A percentile compares a stretch with the other conserved stretches of the same genome.
phyloP scores from a whole-genome alignment of 1,140 invertebrate species.

The Heliconius eleuchia region DNA sequence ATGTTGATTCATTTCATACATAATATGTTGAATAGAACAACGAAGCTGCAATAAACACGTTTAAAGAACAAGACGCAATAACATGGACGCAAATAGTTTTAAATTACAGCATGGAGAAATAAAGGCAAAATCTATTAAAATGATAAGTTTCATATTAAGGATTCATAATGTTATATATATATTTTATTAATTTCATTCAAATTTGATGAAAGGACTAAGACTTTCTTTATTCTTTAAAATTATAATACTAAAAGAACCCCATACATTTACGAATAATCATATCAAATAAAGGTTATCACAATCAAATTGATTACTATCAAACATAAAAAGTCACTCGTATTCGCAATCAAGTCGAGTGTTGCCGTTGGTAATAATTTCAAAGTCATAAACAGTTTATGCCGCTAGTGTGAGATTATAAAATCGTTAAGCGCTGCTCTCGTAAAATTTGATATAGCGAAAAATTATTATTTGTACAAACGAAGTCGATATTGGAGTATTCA shows the following conservation, averaged over 20 bases:
- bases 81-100: background rate
- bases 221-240: background rate
- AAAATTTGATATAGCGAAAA: constrained; percentile 68
- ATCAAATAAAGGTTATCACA: background rate
- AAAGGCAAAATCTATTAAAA: background rate
- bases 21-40: constrained; percentile 7
- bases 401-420: constrained; percentile 61
- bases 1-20: constrained; percentile 45
- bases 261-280: background rate
- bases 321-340: constrained; percentile 32
- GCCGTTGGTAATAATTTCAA: constrained; percentile 53
- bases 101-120: background rate
- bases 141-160: background rate
- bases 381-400: constrained; percentile 53
- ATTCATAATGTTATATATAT: background rate
- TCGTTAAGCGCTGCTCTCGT: constrained; percentile 55
- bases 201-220: background rate
- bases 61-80: constrained; percentile 37
- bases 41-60: constrained; percentile 24
- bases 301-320: constrained; percentile 42
- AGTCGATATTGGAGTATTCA: constrained; percentile 65
- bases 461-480: constrained; percentile 59
- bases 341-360: constrained; percentile 44
- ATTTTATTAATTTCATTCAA: background rate
- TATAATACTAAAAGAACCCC: background rate